Evolutionary conservation across 2,888 invertebrate species (phyloP), one percentile per base, ranked within the genome.

Genomic region (Clostera curtula): DNA sequence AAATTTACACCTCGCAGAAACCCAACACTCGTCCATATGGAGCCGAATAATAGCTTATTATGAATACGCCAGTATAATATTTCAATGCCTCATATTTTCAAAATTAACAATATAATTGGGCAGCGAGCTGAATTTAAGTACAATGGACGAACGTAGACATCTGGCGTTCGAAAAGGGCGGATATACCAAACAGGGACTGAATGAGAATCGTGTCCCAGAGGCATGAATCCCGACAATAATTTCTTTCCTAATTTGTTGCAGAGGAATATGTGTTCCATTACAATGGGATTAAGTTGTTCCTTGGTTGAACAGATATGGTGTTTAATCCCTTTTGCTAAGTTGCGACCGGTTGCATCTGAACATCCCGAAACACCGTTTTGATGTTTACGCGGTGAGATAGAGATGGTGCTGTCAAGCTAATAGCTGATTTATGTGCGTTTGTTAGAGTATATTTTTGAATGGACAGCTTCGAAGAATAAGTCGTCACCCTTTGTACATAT

Each of bases 101-200:
- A 79, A 79, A 83, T 83, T 83, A 82, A 83, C 82, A 82, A 80
- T 79, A 82, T 82, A 83, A 83, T 82, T 82, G 83, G 80, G 79
- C 70, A 80, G 63, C 72, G 74, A 62, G 59, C 63, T 67, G 69
- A 63, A 59, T 49, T 51, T 37, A 46, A 47, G 34, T 50, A 75
- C 72, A 75, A 76, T 65, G 58, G 50, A 4, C 5, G 10, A 9
- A 19, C 5, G 13, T 57, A 68, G 63, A 75, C 83, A 82, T 80
- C 80, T 82, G 82, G 70, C 68, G 58, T 60, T 48, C 61, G 74
- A 80, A 80, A 80, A 77, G 79, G 77, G 79, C 82, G 83, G 82
- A 82, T 80, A 75, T 76, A 54, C 66, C 75, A 71, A 77, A 79
- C 76, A 67, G 56, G 45, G 66, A 26, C 61, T 79, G 76, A 76